Evolutionary conservation across 1,140 invertebrate species (phyloP), one percentile per base, ranked within the genome.

Genomic region (Drepana arcuata): DNA sequence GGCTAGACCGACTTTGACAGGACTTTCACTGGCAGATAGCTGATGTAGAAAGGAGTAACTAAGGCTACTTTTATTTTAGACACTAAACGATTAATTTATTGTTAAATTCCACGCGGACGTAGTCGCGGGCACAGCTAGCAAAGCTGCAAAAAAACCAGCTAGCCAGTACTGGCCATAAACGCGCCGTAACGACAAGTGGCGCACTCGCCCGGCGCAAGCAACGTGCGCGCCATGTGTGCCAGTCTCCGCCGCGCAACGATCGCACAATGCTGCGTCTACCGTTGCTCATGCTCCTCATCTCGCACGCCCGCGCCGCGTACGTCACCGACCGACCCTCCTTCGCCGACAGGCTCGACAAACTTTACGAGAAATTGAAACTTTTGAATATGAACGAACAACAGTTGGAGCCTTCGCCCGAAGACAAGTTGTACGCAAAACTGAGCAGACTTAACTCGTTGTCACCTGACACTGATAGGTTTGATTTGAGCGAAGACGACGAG

Each of bases 341-440:
- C 44, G 56, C 60, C 3, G 54, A 71, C 14, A 53, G 61, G 9
- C 48, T 75, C 11, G 65, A 72, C 29, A 57, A 56, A 38, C 44
- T 77, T 0, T 68, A 65, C 30, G 60, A 77, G 32, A 77, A 77
- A 33, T 40, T 77, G n/a, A n/a, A n/a, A n/a, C n/a, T n/a, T n/a
- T n/a, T n/a, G n/a, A n/a, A n/a, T n/a, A n/a, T 2, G 70, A 75
- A 34, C 65, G 61, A 34, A 53, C 68, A 11, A 68, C 61, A 1
- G 36, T 65, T 27, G 1, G 36, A 42, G 13, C 33, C 21, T 7
- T 41, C 51, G 5, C 41, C 48, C 4, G 47, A 47, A 7, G 59
- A 64, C 3, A 64, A 66, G 24, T 30, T 75, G 2, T 60, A 69
- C 16, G 72, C 58, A 14, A 73, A 80, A 38, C 30, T 80, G 14